phyloP scores from a whole-genome alignment of 2,113 vertebrate species.

The Illadopsis cleaveri region DNA sequence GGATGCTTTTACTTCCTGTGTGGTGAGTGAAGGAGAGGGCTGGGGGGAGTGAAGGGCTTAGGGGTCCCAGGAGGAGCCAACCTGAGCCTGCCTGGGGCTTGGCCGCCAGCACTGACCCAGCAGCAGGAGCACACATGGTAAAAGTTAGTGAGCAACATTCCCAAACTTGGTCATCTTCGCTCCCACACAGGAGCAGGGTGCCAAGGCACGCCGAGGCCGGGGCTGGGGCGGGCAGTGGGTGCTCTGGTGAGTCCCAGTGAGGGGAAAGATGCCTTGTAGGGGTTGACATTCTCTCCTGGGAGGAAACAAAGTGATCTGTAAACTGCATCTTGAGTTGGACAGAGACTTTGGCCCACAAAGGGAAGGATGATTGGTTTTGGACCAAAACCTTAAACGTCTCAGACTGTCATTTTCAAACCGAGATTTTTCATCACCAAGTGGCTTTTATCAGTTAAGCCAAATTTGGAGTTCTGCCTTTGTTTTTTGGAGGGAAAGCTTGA shows the following conservation, averaged over 20 bases:
- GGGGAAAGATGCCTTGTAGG: not conserved
- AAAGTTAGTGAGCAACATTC: conserved; percentile 35
- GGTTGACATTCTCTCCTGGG: not conserved
- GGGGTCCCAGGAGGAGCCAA: not conserved
- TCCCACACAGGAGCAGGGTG: not conserved
- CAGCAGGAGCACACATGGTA: not conserved
- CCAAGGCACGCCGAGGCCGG: not conserved
- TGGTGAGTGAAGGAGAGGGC: not conserved
- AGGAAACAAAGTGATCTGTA: not conserved
- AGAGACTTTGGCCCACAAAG: not conserved
- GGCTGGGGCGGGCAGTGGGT: not conserved
- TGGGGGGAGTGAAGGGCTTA: fast-evolving
- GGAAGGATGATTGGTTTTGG: not conserved
- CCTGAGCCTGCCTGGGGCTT: not conserved
- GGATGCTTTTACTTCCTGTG: not conserved
- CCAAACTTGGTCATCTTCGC: conserved; percentile 56
- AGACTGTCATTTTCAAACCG: not conserved
- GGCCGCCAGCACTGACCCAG: not conserved
- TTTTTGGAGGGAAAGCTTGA: not conserved
- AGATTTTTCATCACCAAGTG: not conserved
- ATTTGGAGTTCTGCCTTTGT: not conserved
- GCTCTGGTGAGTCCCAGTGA: not conserved
- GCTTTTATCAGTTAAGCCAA: not conserved
- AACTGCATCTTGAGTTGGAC: not conserved
- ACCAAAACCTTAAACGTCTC: not conserved